Evolutionary conservation across 2,797 vertebrate species (phyloP), one percentile per base, ranked within the genome.

Genomic region (Coccyzus lansbergi): DNA sequence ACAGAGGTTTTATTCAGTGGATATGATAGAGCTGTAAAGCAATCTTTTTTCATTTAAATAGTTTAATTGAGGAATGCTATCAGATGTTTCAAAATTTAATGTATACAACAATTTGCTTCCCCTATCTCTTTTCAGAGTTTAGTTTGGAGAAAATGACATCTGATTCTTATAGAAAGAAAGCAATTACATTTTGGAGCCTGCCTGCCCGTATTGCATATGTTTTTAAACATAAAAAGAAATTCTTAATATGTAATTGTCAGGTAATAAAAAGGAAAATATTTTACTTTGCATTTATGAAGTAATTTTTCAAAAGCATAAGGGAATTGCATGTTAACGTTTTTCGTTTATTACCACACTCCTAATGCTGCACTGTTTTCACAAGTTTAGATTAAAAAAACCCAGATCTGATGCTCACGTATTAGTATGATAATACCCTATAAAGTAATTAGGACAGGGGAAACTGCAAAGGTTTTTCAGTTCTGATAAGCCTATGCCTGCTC

Each of bases 41-140:
- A 99, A 99, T 99, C 98, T 99, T 98, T 98, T 98, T 98, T 98
- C 98, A 98, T 99, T 98, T 98, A 98, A 98, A 98, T 98, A 98
- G 98, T 99, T 99, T 99, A 99, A 99, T 99, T 99, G 99, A 98
- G 98, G 98, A 98, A 98, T 98, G 98, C 98, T 98, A 98, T 98
- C 98, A 98, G 98, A 98, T 99, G 98, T 98, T 99, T 98, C 98
- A 97, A 98, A 98, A 98, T 99, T 98, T 98, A 98, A 99, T 98
- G 98, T 98, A 98, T 98, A 98, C 97, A 98, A 98, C 97, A 98
- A 98, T 98, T 98, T 98, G 97, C 97, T 98, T 97, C 97, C 94
- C 96, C 96, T 95, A 97, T 97, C 97, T 98, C 97, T 97, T 96
- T 97, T 97, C 97, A 97, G 97, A 98, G 96, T 97, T 97, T 97